Evolutionary conservation across 2,888 invertebrate genomes (phyloP).

Genomic region (Protonemura montana): DNA sequence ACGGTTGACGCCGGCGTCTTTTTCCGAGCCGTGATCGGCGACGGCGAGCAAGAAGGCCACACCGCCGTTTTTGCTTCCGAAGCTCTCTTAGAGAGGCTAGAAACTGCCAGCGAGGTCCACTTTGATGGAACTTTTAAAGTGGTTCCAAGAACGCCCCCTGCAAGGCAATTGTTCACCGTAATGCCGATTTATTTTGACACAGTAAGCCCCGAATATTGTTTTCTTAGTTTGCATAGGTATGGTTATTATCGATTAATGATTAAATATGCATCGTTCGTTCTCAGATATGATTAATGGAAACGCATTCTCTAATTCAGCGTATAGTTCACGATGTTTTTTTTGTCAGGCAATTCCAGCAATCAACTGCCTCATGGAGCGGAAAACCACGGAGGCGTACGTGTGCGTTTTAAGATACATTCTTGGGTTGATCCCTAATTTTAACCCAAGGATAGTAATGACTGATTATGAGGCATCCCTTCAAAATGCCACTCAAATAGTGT

Average conservation of each 20-base stretch:
- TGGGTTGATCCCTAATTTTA: not conserved
- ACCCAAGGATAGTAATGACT: not conserved
- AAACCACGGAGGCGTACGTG: not conserved
- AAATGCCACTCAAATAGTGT: not conserved
- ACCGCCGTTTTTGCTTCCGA: not conserved
- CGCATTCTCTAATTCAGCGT: not conserved
- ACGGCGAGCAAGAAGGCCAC: constrained; percentile 16
- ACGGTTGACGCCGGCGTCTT: not conserved
- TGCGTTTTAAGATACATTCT: not conserved
- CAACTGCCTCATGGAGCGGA: not conserved
- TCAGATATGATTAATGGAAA: no score
- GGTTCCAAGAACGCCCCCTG: not conserved
- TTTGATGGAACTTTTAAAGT: constrained; percentile 18
- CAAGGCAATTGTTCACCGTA: not conserved
- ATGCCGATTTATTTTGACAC: not conserved
- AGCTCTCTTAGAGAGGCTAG: not conserved
- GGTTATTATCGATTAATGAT: not conserved
- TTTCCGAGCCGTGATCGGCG: not conserved
- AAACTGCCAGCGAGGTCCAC: not conserved
- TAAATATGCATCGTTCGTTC: not conserved
- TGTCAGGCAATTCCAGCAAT: not conserved
- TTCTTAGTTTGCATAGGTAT: not conserved
- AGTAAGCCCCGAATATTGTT: not conserved
- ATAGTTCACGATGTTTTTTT: not conserved
- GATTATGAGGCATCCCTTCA: constrained; percentile 14